Percentiles rank a stretch among this genome's conserved stretches.
These are phyloP conservation scores for Apteryx mantelli DNA, from an alignment of 2,113 vertebrate species.

Conservation along the genomic window DNA sequence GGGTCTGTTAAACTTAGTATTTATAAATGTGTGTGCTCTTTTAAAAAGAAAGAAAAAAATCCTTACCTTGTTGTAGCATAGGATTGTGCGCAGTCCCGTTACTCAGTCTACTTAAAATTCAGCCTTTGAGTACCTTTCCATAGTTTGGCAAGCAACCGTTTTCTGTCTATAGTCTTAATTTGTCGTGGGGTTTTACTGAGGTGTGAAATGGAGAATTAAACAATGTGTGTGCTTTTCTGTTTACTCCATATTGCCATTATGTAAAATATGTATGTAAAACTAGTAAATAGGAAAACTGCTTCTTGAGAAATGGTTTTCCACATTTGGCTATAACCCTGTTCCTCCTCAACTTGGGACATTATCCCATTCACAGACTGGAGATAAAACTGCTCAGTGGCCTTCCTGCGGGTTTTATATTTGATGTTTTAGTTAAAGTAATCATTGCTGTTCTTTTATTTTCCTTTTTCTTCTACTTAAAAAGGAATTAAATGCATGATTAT, in stretches of 20 bases:
- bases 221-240: background rate
- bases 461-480: slow-evolving; percentile 28
- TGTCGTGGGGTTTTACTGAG: background rate
- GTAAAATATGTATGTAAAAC: background rate
- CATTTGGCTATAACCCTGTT: background rate
- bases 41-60: background rate
- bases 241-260: background rate
- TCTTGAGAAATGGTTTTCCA: background rate
- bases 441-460: slow-evolving; percentile 21
- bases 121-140: background rate
- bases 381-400: background rate
- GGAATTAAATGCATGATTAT: slow-evolving; percentile 43
- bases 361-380: background rate
- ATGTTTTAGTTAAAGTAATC: slow-evolving; percentile 50
- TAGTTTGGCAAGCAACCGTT: background rate
- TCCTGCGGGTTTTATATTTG: background rate
- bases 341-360: background rate
- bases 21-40: background rate
- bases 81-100: background rate
- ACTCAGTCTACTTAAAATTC: background rate
- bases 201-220: background rate
- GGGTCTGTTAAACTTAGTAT: background rate
- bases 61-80: background rate
- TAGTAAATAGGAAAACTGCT: background rate
- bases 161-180: background rate